A percentile compares a stretch with the other conserved stretches of the same genome.
Evolutionary conservation across 2,797 vertebrate species (phyloP).

Genomic region (Vireo griseus): DNA sequence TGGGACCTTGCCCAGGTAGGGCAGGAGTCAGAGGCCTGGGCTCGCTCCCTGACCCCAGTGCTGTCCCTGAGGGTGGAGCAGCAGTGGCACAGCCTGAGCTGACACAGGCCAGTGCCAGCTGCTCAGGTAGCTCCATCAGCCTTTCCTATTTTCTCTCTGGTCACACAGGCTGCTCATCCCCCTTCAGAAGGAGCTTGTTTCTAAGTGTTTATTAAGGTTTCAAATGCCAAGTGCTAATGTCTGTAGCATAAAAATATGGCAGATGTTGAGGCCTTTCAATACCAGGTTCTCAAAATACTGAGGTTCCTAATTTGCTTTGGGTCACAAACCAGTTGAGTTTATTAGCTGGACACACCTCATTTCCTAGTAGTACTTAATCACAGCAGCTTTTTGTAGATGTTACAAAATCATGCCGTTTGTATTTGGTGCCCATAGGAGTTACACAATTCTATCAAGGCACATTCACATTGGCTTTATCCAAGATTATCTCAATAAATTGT

Average conservation of each 20-base stretch:
- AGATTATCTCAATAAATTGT: not conserved
- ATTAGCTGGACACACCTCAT: fast-evolving
- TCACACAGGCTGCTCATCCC: not conserved
- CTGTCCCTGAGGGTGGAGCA: not conserved
- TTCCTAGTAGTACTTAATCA: not conserved
- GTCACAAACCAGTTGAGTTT: not conserved
- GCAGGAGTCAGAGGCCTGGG: not conserved
- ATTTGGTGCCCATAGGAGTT: fast-evolving
- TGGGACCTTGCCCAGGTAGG: fast-evolving
- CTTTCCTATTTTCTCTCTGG: not conserved
- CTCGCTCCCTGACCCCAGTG: fast-evolving
- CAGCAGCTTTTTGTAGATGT: not conserved
- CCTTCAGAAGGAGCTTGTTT: not conserved
- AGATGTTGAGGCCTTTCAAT: not conserved
- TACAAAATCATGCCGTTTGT: not conserved
- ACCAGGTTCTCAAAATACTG: not conserved
- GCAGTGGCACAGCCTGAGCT: not conserved
- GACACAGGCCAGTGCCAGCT: not conserved
- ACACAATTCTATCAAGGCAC: fast-evolving
- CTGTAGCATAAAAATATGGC: not conserved
- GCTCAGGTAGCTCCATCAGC: fast-evolving
- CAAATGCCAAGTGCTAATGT: too few relatives aligned
- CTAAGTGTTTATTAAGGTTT: not conserved
- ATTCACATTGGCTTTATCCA: not conserved
- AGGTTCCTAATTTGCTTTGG: not conserved